Evolutionary conservation across 1,140 invertebrate genomes (phyloP), one percentile per base, ranked within the genome.

Genomic region (Ceratosolen solmsi): DNA sequence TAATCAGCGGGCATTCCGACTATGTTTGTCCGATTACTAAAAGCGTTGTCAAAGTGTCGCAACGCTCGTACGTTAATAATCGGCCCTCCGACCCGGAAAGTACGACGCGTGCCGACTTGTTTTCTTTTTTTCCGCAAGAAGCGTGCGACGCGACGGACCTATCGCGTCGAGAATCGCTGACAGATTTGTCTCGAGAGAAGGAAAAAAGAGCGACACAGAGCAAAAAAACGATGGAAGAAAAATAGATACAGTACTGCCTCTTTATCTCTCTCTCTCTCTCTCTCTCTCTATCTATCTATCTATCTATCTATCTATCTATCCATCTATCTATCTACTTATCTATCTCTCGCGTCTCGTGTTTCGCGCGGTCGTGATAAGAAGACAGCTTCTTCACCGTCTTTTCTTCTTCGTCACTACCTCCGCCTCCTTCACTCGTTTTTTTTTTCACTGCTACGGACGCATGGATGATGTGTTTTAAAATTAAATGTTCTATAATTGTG

Each of bases 401-500:
- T 58, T n/a, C 51, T 74, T 56, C 72, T 33, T 4, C 3, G 5
- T 22, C 51, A 15, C 20, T n/a, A 20, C 63, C 33, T 38, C 36
- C 17, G 25, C 33, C 17, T n/a, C 63, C 33, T 33, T 11, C 33
- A n/a, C 63, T 38, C 20, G 17, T 11, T 68, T 68, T 68, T 58
- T 58, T 54, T 20, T 63, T 38, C 51, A 9, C 33, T 68, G 33
- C 33, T 68, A 68, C 20, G 33, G 49, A 72, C 78, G 77, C 63
- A 36, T 51, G 70, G 71, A 73, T 33, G 70, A 58, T 63, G 79
- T 49, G 51, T 80, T 81, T 81, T 82, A 82, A 82, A 82, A 76
- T 82, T 82, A 82, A 77, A 82, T 60, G 38, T 82, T 82, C 73
- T 77, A 71, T 60, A 70, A 81, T 41, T 76, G 73, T 58, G 71